These are phyloP conservation scores for Apus apus DNA, from an alignment of 2,113 vertebrate genomes.

Conservation along the genomic window DNA sequence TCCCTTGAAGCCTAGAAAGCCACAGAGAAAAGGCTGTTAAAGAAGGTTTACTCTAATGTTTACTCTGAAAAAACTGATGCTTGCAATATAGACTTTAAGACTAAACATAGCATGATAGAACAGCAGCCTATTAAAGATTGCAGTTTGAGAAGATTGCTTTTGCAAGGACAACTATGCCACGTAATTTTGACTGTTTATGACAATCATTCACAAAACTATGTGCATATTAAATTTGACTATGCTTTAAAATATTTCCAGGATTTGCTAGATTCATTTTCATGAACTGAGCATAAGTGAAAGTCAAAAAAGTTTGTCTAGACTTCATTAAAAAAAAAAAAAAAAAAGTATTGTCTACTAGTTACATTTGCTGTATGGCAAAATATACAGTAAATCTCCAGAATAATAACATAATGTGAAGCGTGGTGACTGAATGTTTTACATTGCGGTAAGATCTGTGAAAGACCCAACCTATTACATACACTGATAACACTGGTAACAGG, in stretches of 20 bases:
- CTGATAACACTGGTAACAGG: not conserved
- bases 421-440: not conserved
- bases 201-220: not conserved
- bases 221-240: not conserved
- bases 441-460: not conserved
- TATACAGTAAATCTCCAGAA: rapidly evolving
- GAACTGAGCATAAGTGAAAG: not conserved
- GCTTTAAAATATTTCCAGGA: not conserved
- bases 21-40: not conserved
- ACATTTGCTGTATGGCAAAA: not conserved
- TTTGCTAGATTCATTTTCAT: not conserved
- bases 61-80: not conserved
- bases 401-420: not conserved
- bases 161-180: not conserved
- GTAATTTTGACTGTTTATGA: not conserved
- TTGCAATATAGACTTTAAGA: not conserved
- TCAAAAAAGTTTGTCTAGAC: not conserved
- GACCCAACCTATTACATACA: not conserved
- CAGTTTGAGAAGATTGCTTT: not conserved
- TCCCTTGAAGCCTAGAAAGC: not conserved
- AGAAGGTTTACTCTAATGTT: not conserved
- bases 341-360: not conserved
- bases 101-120: not conserved
- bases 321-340: not conserved
- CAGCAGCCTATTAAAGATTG: not conserved